Conservation (phyloP, 2,797 vertebrate genomes). For the Amblyraja radiata region DNA sequence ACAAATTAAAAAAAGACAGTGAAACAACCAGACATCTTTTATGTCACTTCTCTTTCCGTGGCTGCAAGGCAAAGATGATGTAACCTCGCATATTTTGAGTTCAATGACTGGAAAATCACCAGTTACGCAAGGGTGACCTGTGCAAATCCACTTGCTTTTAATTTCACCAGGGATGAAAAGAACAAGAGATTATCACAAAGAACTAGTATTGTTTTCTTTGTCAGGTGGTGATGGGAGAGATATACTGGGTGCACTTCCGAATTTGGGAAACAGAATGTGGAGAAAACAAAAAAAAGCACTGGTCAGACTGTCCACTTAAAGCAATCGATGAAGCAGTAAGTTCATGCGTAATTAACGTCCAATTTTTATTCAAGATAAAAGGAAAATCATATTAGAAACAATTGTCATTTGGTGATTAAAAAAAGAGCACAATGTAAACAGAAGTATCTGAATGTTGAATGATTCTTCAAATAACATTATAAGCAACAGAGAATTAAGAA, state of each 20-base stretch:
- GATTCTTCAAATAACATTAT: neutral
- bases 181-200: neutral
- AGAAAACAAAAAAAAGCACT: neutral
- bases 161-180: neutral
- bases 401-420: neutral
- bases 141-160: neutral
- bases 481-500: neutral
- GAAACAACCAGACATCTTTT: neutral
- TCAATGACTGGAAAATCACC: neutral
- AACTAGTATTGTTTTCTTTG: neutral
- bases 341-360: neutral
- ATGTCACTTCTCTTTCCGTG: neutral
- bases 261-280: conserved; percentile 14
- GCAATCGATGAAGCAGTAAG: conserved; percentile 10
- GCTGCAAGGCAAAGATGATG: no score
- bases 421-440: neutral
- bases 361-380: neutral
- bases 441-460: neutral
- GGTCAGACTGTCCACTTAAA: conserved; percentile 8
- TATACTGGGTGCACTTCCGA: conserved; percentile 16
- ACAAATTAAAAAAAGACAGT: neutral
- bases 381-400: neutral
- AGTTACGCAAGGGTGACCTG: neutral
- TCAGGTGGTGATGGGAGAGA: neutral
- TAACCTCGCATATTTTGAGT: neutral